Evolutionary conservation across 2,113 vertebrate species (phyloP), one percentile per base, ranked within the genome.

Genomic region (Cercocebus atys): DNA sequence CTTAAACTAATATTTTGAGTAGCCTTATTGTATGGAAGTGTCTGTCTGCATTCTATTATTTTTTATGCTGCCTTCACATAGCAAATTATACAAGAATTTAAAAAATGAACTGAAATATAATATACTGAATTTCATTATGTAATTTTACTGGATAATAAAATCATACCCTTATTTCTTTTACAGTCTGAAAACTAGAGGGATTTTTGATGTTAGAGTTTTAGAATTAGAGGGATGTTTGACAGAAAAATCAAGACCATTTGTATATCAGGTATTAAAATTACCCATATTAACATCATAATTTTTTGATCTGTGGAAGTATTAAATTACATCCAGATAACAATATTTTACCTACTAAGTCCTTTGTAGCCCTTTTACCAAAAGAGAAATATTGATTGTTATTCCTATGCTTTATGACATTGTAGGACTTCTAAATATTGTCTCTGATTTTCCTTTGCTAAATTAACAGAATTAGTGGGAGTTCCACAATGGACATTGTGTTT

Each of bases 81-180:
- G 52, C 57, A 95, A 97, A 81, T 98, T 92, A 95, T 86, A 16
- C 7, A 90, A 86, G 45, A 81, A 87, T 94, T 23, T 95, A 93
- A 90, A 64, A 93, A 92, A 40, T 90, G 25, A 84, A 80, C 6
- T 55, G 72, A 91, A 91, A 92, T 92, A 94, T 90, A 94, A 64
- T 94, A 80, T 57, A 96, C n/a, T 92, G 17, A 68, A 61, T 97
- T 93, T 83, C 27, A 80, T 70, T 52, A 70, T 40, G 16, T 78
- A 88, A 57, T 93, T 93, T 90, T 64, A 84, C n/a, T 90, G 40
- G 32, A 70, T 90, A 93, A 95, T 82, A 72, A 96, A 84, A 92
- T 78, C 23, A 23, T 30, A 90, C 93, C 38, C 27, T 96, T 96
- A 90, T 81, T 96, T 94, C 79, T 93, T 96, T 88, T 25, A 52